Evolutionary conservation across 2,113 vertebrate species (phyloP).

Genomic region (Pseudorhombus dupliciocellatus): DNA sequence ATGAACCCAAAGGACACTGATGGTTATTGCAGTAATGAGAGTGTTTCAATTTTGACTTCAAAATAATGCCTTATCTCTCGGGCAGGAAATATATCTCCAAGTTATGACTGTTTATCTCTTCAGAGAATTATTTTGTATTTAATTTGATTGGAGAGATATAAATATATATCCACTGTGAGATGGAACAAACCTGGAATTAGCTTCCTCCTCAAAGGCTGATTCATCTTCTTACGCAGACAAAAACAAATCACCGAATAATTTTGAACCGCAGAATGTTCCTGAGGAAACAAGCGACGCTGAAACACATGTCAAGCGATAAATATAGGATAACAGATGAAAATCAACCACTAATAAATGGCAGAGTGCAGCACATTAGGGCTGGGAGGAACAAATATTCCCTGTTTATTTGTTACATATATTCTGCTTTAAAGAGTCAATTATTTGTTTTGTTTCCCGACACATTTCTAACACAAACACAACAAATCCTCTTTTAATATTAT

Average conservation of each 20-base stretch:
- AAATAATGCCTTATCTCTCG: slow-evolving; percentile 18
- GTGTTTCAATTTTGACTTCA: slow-evolving; percentile 17
- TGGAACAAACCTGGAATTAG: slow-evolving; percentile 6
- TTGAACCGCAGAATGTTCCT: too few species aligned
- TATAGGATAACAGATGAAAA: too few species aligned
- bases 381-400: too few species aligned
- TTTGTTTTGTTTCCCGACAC: too few species aligned
- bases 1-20: background rate
- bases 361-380: too few species aligned
- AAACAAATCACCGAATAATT: background rate
- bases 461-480: too few species aligned
- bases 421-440: too few species aligned
- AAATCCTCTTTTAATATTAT: too few species aligned
- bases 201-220: background rate
- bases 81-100: slow-evolving; percentile 5
- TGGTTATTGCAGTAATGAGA: background rate
- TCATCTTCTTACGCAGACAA: background rate
- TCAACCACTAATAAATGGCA: too few species aligned
- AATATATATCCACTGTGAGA: slow-evolving; percentile 7
- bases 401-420: too few species aligned
- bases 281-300: too few species aligned
- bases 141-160: background rate
- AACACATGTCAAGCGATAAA: background rate
- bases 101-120: slow-evolving; percentile 1
- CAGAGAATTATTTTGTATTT: background rate